A percentile compares a stretch with the other conserved stretches of the same genome.
Evolutionary conservation across 2,888 invertebrate species (phyloP).

Genomic region (Harpalus rufipes): DNA sequence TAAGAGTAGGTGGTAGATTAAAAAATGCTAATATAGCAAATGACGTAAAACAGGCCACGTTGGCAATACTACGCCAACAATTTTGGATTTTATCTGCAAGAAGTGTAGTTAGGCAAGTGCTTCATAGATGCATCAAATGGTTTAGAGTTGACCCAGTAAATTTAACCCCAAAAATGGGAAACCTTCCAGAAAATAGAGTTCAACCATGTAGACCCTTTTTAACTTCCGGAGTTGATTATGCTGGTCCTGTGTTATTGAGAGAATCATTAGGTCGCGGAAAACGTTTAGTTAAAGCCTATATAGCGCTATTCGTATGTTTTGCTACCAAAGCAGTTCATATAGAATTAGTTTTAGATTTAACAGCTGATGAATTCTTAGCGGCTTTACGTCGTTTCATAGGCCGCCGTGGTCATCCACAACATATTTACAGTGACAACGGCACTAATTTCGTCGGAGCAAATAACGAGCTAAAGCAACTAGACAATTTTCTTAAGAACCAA

Average conservation of each 20-base stretch:
- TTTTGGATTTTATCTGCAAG: conserved; percentile 10
- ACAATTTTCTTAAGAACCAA: too few species aligned
- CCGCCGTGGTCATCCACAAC: conserved; percentile 68
- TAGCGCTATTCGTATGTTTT: too few species aligned
- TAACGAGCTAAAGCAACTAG: too few species aligned
- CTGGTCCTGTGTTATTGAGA: too few species aligned
- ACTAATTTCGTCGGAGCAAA: conserved; percentile 67
- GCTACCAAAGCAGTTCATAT: conserved; percentile 68
- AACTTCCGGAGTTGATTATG: too few species aligned
- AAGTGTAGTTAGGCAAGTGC: background rate
- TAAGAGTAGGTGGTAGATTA: too few species aligned
- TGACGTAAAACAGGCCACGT: background rate
- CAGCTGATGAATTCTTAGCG: conserved; percentile 68
- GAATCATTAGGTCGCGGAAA: too few species aligned
- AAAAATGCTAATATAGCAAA: background rate
- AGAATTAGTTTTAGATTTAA: conserved; percentile 68
- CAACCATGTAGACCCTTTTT: too few species aligned
- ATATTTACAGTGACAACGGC: conserved; percentile 69
- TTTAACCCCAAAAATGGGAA: conserved; percentile 58
- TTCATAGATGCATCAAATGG: conserved; percentile 66
- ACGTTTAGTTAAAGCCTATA: too few species aligned
- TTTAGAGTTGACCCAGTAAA: conserved; percentile 64
- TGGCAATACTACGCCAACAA: background rate
- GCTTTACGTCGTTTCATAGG: conserved; percentile 68
- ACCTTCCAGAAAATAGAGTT: too few species aligned